These are phyloP conservation scores for Caretta caretta DNA, from an alignment of 2,113 vertebrate genomes.

Conservation along the genomic window DNA sequence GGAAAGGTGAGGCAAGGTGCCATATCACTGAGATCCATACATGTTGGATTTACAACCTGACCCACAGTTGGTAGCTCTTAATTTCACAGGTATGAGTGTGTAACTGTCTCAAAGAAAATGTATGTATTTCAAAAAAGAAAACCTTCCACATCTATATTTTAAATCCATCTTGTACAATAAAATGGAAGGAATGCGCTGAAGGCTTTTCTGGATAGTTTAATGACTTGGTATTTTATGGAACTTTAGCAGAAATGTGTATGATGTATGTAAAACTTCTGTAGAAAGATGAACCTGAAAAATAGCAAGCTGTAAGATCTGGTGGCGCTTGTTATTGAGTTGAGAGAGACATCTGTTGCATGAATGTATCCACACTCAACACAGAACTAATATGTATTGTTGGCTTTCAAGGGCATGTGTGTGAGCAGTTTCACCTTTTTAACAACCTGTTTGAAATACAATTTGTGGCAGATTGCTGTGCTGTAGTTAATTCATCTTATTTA, in stretches of 20 bases:
- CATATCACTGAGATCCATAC: neutral
- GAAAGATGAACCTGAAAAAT: slow-evolving; percentile 88
- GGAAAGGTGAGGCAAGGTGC: neutral
- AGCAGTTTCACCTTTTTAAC: neutral
- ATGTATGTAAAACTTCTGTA: slow-evolving; percentile 78
- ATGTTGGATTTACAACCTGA: neutral
- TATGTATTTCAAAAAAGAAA: neutral
- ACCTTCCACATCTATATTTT: neutral
- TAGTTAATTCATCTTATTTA: neutral
- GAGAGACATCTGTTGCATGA: slow-evolving; percentile 37
- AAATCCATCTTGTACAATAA: neutral
- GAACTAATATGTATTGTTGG: neutral
- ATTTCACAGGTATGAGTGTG: neutral
- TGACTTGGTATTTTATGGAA: neutral
- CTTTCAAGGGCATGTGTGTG: neutral
- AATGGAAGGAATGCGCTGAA: neutral
- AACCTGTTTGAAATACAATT: neutral
- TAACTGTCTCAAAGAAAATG: neutral
- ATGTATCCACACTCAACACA: neutral
- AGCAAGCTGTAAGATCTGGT: slow-evolving; percentile 80
- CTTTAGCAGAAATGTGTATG: neutral
- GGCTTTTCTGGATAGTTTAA: neutral
- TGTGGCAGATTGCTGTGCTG: neutral
- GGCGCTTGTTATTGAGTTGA: neutral
- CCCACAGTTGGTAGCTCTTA: neutral